phyloP scores from a whole-genome alignment of 2,797 vertebrate genomes.

The Moxostoma hubbsi region DNA sequence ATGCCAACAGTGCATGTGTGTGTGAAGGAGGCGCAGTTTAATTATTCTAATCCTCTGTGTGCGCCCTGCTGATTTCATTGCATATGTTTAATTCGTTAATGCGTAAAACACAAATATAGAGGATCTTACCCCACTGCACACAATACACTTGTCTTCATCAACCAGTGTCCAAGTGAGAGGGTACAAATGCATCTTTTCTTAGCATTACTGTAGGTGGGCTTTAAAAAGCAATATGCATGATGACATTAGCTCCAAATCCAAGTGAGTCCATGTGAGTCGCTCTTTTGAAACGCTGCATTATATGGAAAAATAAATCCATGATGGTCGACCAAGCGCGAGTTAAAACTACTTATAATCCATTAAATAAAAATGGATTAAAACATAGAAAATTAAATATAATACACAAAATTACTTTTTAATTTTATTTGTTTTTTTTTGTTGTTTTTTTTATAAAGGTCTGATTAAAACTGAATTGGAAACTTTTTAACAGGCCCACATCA shows the following conservation, averaged over 20 bases:
- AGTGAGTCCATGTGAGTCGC: too few relatives aligned
- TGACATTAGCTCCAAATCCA: background rate
- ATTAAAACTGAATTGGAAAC: too few relatives aligned
- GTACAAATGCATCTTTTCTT: slow-evolving; percentile 2
- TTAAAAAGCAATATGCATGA: slow-evolving; percentile 19
- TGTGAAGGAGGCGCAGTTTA: slow-evolving; percentile 37
- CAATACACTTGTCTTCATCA: slow-evolving; percentile 50
- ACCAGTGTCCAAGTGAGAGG: slow-evolving; percentile 30
- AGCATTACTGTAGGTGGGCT: slow-evolving; percentile 1
- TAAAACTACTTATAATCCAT: too few relatives aligned
- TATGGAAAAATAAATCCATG: too few relatives aligned
- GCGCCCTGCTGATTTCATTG: slow-evolving; percentile 53
- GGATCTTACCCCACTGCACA: slow-evolving; percentile 46
- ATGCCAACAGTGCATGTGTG: slow-evolving; percentile 28
- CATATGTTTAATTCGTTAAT: slow-evolving; percentile 54
- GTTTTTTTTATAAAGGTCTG: too few relatives aligned
- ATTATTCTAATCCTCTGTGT: slow-evolving; percentile 58
- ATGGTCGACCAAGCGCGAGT: too few relatives aligned
- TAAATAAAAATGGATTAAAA: too few relatives aligned
- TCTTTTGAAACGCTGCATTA: too few relatives aligned
- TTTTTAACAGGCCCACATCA: too few relatives aligned
- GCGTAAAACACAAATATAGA: slow-evolving; percentile 52
- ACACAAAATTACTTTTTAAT: too few relatives aligned
- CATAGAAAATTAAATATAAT: too few relatives aligned
- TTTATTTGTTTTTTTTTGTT: too few relatives aligned